phyloP scores from a whole-genome alignment of 2,888 invertebrate genomes.

The Papilio gigon region DNA sequence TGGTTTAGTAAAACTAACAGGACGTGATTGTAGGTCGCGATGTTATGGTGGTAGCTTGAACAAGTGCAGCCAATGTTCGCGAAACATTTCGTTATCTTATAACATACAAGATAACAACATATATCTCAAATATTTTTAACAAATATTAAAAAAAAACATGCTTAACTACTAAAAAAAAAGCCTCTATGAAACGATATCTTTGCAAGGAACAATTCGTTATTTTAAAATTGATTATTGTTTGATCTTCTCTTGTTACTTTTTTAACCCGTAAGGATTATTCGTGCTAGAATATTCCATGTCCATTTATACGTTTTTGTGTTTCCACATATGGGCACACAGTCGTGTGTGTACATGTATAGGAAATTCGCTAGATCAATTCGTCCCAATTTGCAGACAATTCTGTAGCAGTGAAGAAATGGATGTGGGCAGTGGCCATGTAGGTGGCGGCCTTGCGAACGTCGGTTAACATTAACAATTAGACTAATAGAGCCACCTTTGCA shows the following conservation, averaged over 20 bases:
- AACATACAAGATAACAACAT: too few species aligned
- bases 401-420: constrained; percentile 69
- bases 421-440: constrained; percentile 77
- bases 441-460: constrained; percentile 76
- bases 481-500: constrained; percentile 49
- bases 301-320: background rate
- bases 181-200: too few species aligned
- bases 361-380: constrained; percentile 54
- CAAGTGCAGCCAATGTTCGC: constrained; percentile 6
- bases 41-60: constrained; percentile 2
- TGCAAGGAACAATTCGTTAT: too few species aligned
- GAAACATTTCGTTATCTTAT: background rate
- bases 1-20: constrained; percentile 44
- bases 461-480: constrained; percentile 68
- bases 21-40: constrained; percentile 30
- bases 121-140: too few species aligned
- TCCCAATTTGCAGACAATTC: constrained; percentile 62
- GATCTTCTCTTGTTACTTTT: background rate
- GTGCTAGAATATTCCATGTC: background rate
- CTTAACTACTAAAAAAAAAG: too few species aligned
- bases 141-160: too few species aligned
- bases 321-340: background rate
- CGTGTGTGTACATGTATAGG: constrained; percentile 1
- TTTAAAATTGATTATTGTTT: background rate
- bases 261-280: background rate